Conservation (phyloP, 2,888 invertebrate species). For the Pinctada fucata region DNA sequence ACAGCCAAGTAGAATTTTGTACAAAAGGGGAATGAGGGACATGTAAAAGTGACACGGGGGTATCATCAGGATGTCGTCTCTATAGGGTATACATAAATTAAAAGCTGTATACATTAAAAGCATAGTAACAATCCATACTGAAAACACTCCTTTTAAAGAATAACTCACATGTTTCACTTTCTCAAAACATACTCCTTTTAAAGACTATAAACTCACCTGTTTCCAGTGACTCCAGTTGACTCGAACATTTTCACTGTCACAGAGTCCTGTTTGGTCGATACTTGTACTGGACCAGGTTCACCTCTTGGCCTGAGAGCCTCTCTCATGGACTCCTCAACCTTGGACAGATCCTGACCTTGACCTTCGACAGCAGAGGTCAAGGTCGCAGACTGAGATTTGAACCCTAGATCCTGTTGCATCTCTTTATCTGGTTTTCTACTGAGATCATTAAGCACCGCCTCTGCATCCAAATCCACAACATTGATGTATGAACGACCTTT, state of each 20-base stretch:
- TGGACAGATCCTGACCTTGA: constrained; percentile 15
- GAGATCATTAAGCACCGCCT: constrained; percentile 64
- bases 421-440: constrained; percentile 52
- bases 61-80: no score
- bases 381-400: constrained; percentile 35
- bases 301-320: constrained; percentile 40
- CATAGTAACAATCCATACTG: no score
- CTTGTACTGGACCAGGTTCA: background rate
- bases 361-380: constrained; percentile 31
- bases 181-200: no score
- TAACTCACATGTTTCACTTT: no score
- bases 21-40: no score
- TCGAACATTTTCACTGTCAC: constrained; percentile 69
- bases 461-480: constrained; percentile 68
- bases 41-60: no score
- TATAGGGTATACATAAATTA: no score
- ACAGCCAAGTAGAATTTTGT: no score
- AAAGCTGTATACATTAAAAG: no score
- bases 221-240: constrained; percentile 48
- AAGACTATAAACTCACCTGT: constrained; percentile 45
- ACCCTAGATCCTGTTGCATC: constrained; percentile 31
- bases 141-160: no score
- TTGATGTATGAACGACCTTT: constrained; percentile 64
- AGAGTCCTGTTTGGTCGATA: constrained; percentile 50
- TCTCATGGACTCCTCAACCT: constrained; percentile 45